phyloP scores from a whole-genome alignment of 92 coral and sea anemone species.

The Pocillopora grandis region DNA sequence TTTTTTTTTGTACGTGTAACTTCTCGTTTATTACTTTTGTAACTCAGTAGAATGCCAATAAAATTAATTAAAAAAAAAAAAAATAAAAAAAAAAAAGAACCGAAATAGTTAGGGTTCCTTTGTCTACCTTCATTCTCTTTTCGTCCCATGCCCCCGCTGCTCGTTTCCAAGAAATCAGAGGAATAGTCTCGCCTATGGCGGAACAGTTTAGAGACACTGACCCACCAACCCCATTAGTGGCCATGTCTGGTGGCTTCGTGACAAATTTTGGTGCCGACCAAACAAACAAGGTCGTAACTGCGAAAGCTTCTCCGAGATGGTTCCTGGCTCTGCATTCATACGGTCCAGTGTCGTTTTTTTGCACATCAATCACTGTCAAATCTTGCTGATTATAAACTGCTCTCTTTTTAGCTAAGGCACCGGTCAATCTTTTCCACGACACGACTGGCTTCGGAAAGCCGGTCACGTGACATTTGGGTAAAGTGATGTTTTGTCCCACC shows the following conservation, averaged over 20 bases:
- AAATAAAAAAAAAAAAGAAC: no score
- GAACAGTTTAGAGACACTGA: conserved; percentile 1
- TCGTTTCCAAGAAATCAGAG: conserved; percentile 15
- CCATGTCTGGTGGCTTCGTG: neutral
- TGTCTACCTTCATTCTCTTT: conserved; percentile 11
- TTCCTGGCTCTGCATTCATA: conserved; percentile 14
- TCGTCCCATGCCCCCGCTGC: conserved; percentile 9
- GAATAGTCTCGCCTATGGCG: neutral
- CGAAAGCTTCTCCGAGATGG: neutral
- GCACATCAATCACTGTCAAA: neutral
- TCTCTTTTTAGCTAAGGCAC: conserved; percentile 1
- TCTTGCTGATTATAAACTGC: neutral
- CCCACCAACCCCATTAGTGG: neutral
- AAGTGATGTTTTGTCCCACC: neutral
- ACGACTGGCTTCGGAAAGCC: conserved; percentile 19
- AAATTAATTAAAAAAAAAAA: no score
- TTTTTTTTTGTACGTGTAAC: no score
- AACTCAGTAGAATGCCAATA: no score
- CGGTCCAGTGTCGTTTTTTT: neutral
- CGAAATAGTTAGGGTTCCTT: conserved; percentile 19
- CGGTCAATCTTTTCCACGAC: conserved; percentile 6
- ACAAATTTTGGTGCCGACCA: neutral
- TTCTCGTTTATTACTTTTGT: no score
- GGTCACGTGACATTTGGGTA: conserved; percentile 14
- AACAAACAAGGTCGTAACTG: conserved; percentile 2